Base-by-base conservation (phyloP, 2,888 invertebrate genomes). In the Nemoura dubitans region DNA sequence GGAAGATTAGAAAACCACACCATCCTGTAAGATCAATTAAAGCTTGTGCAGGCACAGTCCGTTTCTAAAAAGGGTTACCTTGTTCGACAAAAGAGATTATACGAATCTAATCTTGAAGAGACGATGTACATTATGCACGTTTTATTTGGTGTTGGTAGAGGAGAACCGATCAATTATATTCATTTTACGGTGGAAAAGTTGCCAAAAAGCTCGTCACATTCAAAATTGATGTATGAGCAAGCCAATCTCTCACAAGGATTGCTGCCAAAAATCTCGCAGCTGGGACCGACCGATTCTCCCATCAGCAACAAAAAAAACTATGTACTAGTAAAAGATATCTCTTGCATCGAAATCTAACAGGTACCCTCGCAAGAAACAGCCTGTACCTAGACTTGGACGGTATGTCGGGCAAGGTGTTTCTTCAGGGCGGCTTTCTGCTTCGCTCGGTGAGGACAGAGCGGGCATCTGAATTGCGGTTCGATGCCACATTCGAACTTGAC, bases 401-500 rank as follows among this genome's bases (percentile, higher is more conserved):
- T 28, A 81, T 81, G 81, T 30, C 81, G 26, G 5, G 28, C 29
- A 10, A 87, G 25, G 30, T 87, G 87, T 27, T 77, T 86, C 87
- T 89, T 90, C 6, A 90, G 87, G 36, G 89, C 89, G 0, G 88
- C 89, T 83, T 89, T 89, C 59, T 89, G 88, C 86, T 89, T 90
- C 29, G 89, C 88, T 29, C 88, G 88, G 85, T 89, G 89, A 6
- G 88, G 88, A 86, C 89, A 90, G 81, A 87, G 86, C 7, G 88
- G 89, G 77, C 90, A 90, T 1, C 87, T 87, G 85, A 90, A 90
- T 81, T 89, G 89, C 25, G 90, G 90, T 86, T 90, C 89, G 21
- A 89, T 89, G 14, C 90, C 90, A 86, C 90, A 91, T 77, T 90
- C 90, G 87, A 90, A 90, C 43, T 90, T 89, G 78, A 90, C 89